These are phyloP conservation scores for human DNA, from an alignment of 2,113 vertebrate genomes.

Conservation along the genomic window GRCh38 chr15:74277001-74277500, in stretches of 20 bases:
- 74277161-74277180: background rate
- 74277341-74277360: background rate
- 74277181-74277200: background rate
- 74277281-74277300: background rate
- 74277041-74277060: background rate
- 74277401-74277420: background rate
- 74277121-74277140: background rate
- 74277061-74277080: background rate
- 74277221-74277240: background rate
- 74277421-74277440: background rate
- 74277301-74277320: background rate
- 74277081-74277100: background rate
- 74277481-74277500: slow-evolving; percentile 71
- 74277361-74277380: background rate
- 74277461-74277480: slow-evolving; percentile 75
- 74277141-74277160: background rate
- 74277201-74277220: background rate
- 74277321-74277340: background rate
- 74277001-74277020: background rate
- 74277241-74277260: background rate
- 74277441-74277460: background rate
- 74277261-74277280: background rate
- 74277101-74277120: background rate
- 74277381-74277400: background rate
- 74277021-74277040: background rate